Base-by-base conservation (phyloP, 1,140 invertebrate species). In the Brachionus plicatilis region DNA sequence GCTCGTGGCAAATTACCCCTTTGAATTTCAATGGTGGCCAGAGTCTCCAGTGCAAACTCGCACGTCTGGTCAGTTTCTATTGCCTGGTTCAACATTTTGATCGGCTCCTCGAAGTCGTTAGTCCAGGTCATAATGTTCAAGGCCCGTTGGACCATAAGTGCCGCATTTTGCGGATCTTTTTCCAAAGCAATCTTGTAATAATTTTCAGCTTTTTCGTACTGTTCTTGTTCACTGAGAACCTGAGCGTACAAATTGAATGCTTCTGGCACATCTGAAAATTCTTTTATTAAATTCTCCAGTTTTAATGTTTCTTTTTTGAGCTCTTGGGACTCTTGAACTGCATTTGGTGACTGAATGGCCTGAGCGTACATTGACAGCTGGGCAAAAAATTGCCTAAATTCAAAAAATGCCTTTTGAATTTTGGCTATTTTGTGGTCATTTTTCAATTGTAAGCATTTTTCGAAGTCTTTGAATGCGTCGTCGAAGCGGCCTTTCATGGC, bases 11-110 rank as follows among this genome's bases (percentile, higher is more conserved):
- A 89, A 88, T 96, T 94, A 65, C 94, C 94, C 85, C 94, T 93
- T 91, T 97, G 95, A 85, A 96, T 94, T 92, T 96, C 94, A 85
- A 98, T 93, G 1, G 95, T 96, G 85, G 94, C 96, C 70, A 97
- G 90, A 33, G 95, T 96, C 91, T 98, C 96, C 90, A 95, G 97
- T 12, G 94, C 96, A 91, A 96, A 94, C 90, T 95, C 94, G 91
- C 95, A 97, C 89, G 94, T 95, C 29, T 94, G 92, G 91, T 98
- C 96, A 85, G 95, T 90, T 87, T 94, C 92, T 83, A 97, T 92
- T 3, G 94, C 95, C 90, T 94, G 92, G 53, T 93, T 92, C 43
- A 97, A 94, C 43, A 94, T 91, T 84, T 93, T 90, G 0, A 94
- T 91, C 41, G 94, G 93, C 87, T 93, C 93, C n/a, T 94, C 92